Evolutionary conservation across 1,140 invertebrate species (phyloP), one percentile per base, ranked within the genome.

Genomic region (Drosophila dunni): DNA sequence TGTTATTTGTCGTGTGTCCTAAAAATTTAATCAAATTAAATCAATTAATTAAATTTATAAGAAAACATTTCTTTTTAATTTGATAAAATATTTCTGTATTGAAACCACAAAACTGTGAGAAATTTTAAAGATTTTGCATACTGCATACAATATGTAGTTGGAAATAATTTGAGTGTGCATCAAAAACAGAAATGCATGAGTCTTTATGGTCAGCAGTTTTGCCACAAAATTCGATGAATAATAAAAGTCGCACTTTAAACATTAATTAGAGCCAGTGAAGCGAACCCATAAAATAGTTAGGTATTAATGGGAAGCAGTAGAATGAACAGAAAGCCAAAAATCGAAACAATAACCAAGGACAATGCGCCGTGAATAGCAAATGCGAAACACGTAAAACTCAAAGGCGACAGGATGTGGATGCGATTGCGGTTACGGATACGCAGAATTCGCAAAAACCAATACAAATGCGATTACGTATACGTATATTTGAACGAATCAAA

Each of bases 181-280:
- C 80, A 20, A 13, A 7, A 56, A 40, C 17, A 6, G 36, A 9
- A 7, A 6, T 61, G 61, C 48, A 75, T 0, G 46, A 63, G 58
- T 51, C 78, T 81, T 73, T 81, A 81, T 79, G 64, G 42, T 46
- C 64, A 13, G 20, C 9, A 51, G 17, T n/a, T 42, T n/a, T 61
- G 15, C 40, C 33, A 29, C 24, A 33, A 11, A 33, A 20, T 51
- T 56, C 42, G 44, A 46, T 76, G 81, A 75, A 85, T 88, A 86
- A 79, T 86, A 74, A 82, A 86, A 79, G 63, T 73, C 61, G 66
- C 68, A 88, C 67, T 89, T 88, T 80, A 89, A 88, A 75, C 79
- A 89, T 83, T 89, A 88, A 88, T 88, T 89, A 88, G 80, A 78
- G 60, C 69, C 69, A 88, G 75, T 66, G 69, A 66, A 75, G 78